phyloP scores from a whole-genome alignment of 1,140 invertebrate genomes.

The Drosophila fuyamai region DNA sequence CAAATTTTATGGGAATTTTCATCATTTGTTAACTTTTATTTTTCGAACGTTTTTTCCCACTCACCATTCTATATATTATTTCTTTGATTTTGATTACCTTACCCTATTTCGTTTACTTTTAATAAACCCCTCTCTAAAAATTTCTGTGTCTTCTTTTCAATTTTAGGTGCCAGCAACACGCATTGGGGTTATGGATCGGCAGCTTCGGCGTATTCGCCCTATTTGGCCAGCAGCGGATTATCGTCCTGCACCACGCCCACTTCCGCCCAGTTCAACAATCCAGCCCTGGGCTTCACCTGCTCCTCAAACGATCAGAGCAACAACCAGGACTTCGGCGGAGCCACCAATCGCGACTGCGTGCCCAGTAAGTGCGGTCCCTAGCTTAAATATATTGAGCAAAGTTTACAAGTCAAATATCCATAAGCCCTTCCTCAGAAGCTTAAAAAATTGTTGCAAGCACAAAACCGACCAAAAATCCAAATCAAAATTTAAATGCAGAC shows the following conservation, averaged over 20 bases:
- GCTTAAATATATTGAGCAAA: too few species aligned
- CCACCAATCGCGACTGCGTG: conserved; percentile 85
- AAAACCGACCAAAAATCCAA: too few species aligned
- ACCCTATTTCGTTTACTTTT: neutral
- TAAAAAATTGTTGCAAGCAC: too few species aligned
- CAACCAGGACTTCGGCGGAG: conserved; percentile 88
- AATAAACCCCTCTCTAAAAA: conserved; percentile 10
- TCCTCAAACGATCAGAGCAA: conserved; percentile 89
- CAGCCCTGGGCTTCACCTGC: conserved; percentile 88
- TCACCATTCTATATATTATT: neutral
- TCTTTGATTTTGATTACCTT: neutral
- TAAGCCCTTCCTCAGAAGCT: too few species aligned
- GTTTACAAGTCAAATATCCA: too few species aligned
- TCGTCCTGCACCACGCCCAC: conserved; percentile 88
- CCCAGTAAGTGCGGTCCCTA: conserved; percentile 65
- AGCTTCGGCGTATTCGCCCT: conserved; percentile 92
- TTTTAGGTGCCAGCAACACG: conserved; percentile 91
- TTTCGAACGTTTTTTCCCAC: too few species aligned
- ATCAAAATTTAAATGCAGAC: too few species aligned
- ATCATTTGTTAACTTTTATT: too few species aligned
- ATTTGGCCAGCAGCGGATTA: conserved; percentile 88
- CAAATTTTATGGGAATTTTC: neutral
- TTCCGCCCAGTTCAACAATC: conserved; percentile 88
- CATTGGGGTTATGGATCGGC: conserved; percentile 94
- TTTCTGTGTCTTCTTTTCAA: conserved; percentile 90